Base-by-base conservation (phyloP, 2,888 invertebrate species). In the Silvanus unidentatus region DNA sequence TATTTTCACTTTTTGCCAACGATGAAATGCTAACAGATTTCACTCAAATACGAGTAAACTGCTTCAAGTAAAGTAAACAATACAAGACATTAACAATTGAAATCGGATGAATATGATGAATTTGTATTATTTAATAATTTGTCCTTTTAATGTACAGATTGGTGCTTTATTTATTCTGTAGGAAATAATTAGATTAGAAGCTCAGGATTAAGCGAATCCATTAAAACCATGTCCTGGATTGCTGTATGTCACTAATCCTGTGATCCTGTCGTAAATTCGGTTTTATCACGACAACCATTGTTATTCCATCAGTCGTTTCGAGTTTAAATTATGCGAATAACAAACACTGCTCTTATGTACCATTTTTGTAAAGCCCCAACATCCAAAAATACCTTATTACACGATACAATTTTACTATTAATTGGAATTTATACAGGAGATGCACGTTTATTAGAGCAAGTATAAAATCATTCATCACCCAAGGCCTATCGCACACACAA, bases 201-300 rank as follows among this genome's bases (percentile, higher is more conserved):
- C 59, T 57, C 59, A 54, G 58, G 58, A 58, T 59, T 55, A 57
- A 37, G 50, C 55, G 55, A 56, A 59, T 57, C 58, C 59, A 58
- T 59, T 60, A 58, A 62, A 54, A 58, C 58, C 56, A 53, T 55
- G 59, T 59, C 54, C 60, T 51, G 55, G 59, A 58, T 60, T 56
- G 58, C 55, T 50, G 54, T 53, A 52, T 55, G 59, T 60, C 60
- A 61, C 59, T 62, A 62, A 63, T 63, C 58, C 62, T 46, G 51
- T 58, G 63, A 63, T 62, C 60, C 60, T 44, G 57, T 59, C 62
- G 64, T 63, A 64, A 63, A 64, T 63, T 62, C 47, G 47, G 55
- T 62, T 64, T 63, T 64, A 64, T 64, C 61, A 59, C 57, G 55
- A 59, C 59, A 55, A 49, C 48, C 57, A 30, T 50, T 54, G 58